These are phyloP conservation scores for Leptodactylus fallax DNA, from an alignment of 2,797 vertebrate genomes.

Conservation along the genomic window DNA sequence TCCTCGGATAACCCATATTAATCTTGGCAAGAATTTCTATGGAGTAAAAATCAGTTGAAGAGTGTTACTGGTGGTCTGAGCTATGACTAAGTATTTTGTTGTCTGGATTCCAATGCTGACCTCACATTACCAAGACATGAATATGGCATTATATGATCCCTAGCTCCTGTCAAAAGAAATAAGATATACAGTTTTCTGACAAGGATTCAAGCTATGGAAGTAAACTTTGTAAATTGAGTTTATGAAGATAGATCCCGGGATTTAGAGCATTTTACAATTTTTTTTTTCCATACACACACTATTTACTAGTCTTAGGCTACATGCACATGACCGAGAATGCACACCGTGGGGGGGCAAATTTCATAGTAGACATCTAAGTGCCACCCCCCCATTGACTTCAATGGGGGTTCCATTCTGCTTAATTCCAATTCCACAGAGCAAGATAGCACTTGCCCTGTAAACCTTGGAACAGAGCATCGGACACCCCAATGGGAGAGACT, in stretches of 20 bases:
- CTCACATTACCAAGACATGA: neutral
- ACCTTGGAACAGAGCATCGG: no score
- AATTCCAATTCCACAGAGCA: no score
- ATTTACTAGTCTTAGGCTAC: no score
- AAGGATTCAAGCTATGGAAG: neutral
- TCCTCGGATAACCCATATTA: constrained; percentile 42
- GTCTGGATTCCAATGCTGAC: neutral
- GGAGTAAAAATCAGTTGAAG: constrained; percentile 27
- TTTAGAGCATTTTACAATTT: neutral
- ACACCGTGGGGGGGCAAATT: no score
- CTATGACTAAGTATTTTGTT: neutral
- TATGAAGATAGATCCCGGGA: neutral
- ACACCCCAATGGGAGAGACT: no score
- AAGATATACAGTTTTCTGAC: neutral
- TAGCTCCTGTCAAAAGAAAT: neutral
- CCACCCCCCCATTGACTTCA: no score
- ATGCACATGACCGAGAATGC: no score
- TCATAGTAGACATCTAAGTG: no score
- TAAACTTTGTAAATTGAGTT: neutral
- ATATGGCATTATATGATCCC: neutral
- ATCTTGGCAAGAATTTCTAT: constrained; percentile 56
- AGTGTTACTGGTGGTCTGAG: neutral
- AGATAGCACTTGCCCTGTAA: no score
- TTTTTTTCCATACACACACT: no score
- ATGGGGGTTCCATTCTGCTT: no score